These are phyloP conservation scores for Lampris incognitus DNA, from an alignment of 2,113 vertebrate species.

Conservation along the genomic window DNA sequence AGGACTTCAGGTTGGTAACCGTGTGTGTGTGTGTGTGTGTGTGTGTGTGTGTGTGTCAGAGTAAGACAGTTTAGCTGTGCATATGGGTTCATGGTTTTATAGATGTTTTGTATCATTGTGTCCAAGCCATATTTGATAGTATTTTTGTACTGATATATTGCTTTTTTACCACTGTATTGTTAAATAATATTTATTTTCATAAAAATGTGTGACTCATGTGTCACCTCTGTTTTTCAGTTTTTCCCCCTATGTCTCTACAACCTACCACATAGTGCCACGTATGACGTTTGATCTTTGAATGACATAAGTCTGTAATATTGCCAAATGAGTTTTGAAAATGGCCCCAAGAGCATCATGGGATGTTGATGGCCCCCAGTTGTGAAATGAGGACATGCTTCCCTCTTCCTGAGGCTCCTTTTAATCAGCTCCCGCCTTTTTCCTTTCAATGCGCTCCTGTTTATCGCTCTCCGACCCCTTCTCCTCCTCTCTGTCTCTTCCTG, in stretches of 20 bases:
- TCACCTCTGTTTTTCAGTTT: conserved; percentile 48
- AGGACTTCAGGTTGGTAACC: conserved; percentile 92
- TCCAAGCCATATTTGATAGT: too few species aligned
- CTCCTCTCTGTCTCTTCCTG: conserved; percentile 73
- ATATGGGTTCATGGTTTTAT: conserved; percentile 1
- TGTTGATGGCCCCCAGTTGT: conserved; percentile 21
- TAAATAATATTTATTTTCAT: conserved; percentile 36
- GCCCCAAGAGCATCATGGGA: conserved; percentile 20
- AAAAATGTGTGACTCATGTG: conserved; percentile 41
- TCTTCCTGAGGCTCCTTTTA: conserved; percentile 48
- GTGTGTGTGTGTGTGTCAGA: background rate
- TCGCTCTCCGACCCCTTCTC: conserved; percentile 46
- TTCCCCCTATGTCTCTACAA: conserved; percentile 23
- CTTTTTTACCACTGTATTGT: conserved; percentile 26
- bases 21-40: background rate
- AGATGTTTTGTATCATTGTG: background rate
- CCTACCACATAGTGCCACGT: conserved; percentile 26
- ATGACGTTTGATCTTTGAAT: conserved; percentile 39
- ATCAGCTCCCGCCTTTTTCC: conserved; percentile 53
- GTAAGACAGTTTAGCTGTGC: background rate
- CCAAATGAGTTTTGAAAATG: background rate
- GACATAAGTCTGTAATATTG: conserved; percentile 23
- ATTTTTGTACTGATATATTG: background rate
- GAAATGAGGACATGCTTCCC: conserved; percentile 41
- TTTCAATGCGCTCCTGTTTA: conserved; percentile 54